Evolutionary conservation across 2,888 invertebrate species (phyloP).

Genomic region (Stenoptilia bipunctidactyla): DNA sequence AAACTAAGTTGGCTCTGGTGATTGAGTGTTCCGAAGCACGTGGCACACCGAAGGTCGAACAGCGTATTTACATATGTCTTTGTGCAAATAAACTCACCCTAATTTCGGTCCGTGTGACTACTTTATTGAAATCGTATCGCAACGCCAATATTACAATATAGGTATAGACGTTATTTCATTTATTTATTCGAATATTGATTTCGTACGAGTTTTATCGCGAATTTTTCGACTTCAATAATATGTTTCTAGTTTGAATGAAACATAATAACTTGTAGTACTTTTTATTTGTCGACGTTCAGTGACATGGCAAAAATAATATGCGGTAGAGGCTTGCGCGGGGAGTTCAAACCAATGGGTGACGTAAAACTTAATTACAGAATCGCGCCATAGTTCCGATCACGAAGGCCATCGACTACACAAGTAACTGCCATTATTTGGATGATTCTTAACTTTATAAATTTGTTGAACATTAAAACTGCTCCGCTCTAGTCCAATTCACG

Average conservation of each 20-base stretch:
- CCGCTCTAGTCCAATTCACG: conserved; percentile 38
- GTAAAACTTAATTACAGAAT: conserved; percentile 67
- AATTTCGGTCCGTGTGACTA: neutral
- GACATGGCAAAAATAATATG: conserved; percentile 47
- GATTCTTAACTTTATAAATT: conserved; percentile 44
- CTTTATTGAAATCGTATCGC: neutral
- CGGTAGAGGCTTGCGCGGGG: conserved; percentile 55
- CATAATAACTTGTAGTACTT: too few relatives aligned
- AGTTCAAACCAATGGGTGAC: conserved; percentile 58
- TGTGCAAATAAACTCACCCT: neutral
- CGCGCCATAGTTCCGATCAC: conserved; percentile 47
- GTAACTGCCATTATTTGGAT: conserved; percentile 60
- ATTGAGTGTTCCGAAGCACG: neutral
- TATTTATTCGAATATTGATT: too few relatives aligned
- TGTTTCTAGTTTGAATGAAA: too few relatives aligned
- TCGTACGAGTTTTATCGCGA: too few relatives aligned
- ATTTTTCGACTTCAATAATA: too few relatives aligned
- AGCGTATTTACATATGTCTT: neutral
- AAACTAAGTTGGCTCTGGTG: neutral
- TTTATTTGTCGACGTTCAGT: conserved; percentile 22
- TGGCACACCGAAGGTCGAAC: neutral
- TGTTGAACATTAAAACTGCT: conserved; percentile 26
- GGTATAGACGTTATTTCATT: too few relatives aligned
- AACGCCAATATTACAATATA: too few relatives aligned
- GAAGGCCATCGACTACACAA: conserved; percentile 45